Percentiles rank a stretch among this genome's conserved stretches.
phyloP scores from a whole-genome alignment of 2,888 invertebrate species.

The Caenorhabditis japonica region DNA sequence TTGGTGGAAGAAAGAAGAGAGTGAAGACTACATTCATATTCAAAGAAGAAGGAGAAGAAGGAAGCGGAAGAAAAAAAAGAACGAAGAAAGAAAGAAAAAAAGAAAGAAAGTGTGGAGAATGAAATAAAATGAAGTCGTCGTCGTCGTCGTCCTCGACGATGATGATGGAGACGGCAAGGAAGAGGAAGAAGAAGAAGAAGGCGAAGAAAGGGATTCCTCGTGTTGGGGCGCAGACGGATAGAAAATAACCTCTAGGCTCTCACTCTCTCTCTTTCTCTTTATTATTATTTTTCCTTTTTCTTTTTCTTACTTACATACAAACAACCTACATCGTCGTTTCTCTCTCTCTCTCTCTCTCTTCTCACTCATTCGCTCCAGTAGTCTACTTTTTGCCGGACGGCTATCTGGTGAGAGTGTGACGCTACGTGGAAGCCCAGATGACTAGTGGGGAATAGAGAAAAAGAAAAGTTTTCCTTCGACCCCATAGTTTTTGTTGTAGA shows the following conservation, averaged over 20 bases:
- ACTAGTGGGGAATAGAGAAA: constrained; percentile 2
- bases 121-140: constrained; percentile 21
- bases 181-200: constrained; percentile 27
- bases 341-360: constrained; percentile 19
- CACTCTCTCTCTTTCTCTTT: constrained; percentile 25
- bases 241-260: constrained; percentile 21
- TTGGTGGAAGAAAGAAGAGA: constrained; percentile 7
- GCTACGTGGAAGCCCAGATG: constrained; percentile 25
- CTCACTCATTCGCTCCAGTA: constrained; percentile 11
- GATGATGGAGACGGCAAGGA: constrained; percentile 6
- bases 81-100: background rate
- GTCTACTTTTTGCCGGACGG: constrained; percentile 19
- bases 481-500: background rate
- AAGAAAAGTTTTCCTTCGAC: background rate
- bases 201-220: constrained; percentile 6
- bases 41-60: constrained; percentile 15
- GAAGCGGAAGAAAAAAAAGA: constrained; percentile 18
- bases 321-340: constrained; percentile 16
- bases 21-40: constrained; percentile 8
- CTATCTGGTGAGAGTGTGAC: constrained; percentile 15
- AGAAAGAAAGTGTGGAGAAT: constrained; percentile 25
- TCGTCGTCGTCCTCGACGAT: constrained; percentile 3
- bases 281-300: constrained; percentile 14
- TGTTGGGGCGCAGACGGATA: constrained; percentile 30
- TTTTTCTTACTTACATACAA: constrained; percentile 9